These are phyloP conservation scores for Anolis sagrei DNA, from an alignment of 2,113 vertebrate species.

Conservation along the genomic window DNA sequence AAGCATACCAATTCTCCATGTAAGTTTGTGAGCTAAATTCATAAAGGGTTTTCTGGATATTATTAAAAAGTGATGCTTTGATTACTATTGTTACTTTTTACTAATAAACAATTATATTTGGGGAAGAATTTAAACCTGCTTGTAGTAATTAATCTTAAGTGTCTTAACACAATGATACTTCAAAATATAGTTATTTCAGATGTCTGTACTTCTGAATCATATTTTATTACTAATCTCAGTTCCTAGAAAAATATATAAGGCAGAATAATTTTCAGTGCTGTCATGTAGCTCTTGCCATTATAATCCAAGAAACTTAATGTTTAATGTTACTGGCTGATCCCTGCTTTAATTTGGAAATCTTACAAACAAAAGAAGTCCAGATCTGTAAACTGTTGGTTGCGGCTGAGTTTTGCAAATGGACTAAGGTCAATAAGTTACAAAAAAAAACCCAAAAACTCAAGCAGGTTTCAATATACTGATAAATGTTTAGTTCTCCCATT, in stretches of 20 bases:
- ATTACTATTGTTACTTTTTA: conserved; percentile 27
- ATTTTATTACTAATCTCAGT: conserved; percentile 31
- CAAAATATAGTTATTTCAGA: background rate
- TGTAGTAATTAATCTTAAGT: conserved; percentile 19
- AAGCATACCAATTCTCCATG: background rate
- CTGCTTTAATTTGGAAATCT: conserved; percentile 23
- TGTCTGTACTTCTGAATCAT: background rate
- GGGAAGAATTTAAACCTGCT: conserved; percentile 30
- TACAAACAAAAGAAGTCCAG: conserved; percentile 45
- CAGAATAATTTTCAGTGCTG: conserved; percentile 36
- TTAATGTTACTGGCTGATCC: conserved; percentile 46
- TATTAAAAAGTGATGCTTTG: background rate
- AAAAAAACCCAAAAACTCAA: conserved; percentile 20
- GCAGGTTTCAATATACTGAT: conserved; percentile 38
- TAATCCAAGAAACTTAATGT: conserved; percentile 61
- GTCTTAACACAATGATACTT: background rate
- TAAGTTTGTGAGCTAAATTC: conserved; percentile 38
- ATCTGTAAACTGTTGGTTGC: conserved; percentile 47
- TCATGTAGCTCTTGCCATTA: conserved; percentile 36
- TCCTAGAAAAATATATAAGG: conserved; percentile 19
- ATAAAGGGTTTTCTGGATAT: conserved; percentile 28
- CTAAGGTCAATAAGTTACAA: conserved; percentile 41
- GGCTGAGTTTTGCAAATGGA: conserved; percentile 40
- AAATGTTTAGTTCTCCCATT: conserved; percentile 17
- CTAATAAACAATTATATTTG: conserved; percentile 22